phyloP scores from a whole-genome alignment of 2,797 vertebrate genomes.

The Typhlichthys eigenmanni region DNA sequence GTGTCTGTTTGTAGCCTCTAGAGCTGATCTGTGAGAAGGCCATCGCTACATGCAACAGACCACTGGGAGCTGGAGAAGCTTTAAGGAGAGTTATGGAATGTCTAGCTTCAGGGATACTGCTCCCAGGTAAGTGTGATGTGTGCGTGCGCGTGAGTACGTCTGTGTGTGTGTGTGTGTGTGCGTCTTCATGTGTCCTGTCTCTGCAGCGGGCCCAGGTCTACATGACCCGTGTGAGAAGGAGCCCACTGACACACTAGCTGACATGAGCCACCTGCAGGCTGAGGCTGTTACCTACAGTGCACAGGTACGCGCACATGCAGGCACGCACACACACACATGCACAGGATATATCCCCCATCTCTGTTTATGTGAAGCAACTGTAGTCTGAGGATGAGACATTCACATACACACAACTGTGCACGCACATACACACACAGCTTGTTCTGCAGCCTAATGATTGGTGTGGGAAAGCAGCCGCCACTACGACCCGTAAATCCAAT shows the following conservation, averaged over 20 bases:
- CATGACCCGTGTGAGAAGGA: conserved; percentile 97
- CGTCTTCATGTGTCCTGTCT: conserved; percentile 24
- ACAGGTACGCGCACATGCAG: conserved; percentile 80
- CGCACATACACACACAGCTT: neutral
- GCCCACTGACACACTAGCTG: conserved; percentile 87
- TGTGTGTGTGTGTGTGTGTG: neutral
- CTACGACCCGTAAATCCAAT: conserved; percentile 56
- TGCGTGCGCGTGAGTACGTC: conserved; percentile 1
- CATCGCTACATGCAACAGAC: conserved; percentile 98
- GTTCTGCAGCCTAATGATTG: conserved; percentile 60
- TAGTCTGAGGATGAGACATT: conserved; percentile 39
- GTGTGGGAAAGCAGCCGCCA: conserved; percentile 64
- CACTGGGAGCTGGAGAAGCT: conserved; percentile 94
- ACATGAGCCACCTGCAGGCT: conserved; percentile 89
- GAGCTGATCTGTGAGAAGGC: conserved; percentile 99
- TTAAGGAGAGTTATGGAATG: conserved; percentile 98
- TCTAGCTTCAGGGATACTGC: conserved; percentile 94
- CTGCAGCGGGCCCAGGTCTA: conserved; percentile 91
- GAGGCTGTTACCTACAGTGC: conserved; percentile 94
- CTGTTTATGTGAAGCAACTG: conserved; percentile 25
- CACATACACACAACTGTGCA: conserved; percentile 36
- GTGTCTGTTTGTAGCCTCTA: conserved; percentile 79
- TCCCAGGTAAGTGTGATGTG: conserved; percentile 82
- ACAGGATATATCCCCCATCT: conserved; percentile 43
- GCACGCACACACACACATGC: conserved; percentile 14